Percentiles rank a stretch among this genome's conserved stretches.
Evolutionary conservation across 2,113 vertebrate genomes (phyloP).

Genomic region (Odontesthes bonariensis): DNA sequence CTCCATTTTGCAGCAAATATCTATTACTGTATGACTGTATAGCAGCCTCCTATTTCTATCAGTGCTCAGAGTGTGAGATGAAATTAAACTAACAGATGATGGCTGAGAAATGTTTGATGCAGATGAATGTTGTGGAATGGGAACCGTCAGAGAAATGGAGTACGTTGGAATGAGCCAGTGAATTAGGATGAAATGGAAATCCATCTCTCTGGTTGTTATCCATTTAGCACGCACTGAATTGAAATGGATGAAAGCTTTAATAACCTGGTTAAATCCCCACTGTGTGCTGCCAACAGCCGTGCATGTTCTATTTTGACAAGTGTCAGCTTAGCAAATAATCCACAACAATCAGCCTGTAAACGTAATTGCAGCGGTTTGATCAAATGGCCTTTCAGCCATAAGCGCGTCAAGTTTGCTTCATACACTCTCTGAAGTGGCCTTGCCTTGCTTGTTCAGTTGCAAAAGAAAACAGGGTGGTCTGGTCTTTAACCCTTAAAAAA

Average conservation of each 20-base stretch:
- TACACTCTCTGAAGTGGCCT: not conserved
- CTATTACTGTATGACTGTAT: constrained; percentile 32
- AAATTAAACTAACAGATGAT: constrained; percentile 61
- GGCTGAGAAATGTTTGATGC: constrained; percentile 48
- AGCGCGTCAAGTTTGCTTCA: not conserved
- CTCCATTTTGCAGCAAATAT: constrained; percentile 42
- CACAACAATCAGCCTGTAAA: constrained; percentile 57
- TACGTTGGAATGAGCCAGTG: constrained; percentile 49
- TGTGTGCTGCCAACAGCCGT: constrained; percentile 42
- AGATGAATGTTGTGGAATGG: constrained; percentile 60
- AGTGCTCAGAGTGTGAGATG: constrained; percentile 29
- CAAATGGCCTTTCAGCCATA: not conserved
- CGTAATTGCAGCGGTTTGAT: constrained; percentile 36
- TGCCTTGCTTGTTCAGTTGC: not conserved
- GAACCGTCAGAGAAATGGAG: constrained; percentile 44
- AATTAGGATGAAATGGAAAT: constrained; percentile 72
- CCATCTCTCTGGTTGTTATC: constrained; percentile 68
- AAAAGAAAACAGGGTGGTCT: constrained; percentile 3
- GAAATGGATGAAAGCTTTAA: constrained; percentile 64
- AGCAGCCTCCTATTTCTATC: constrained; percentile 22
- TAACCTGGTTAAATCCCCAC: constrained; percentile 60
- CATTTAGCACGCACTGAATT: constrained; percentile 59
- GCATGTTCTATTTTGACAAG: constrained; percentile 64
- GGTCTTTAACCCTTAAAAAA: constrained; percentile 3
- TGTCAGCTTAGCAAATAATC: constrained; percentile 65